Base-by-base conservation (phyloP, 2,797 vertebrate genomes). In the Schizopygopsis malacanthus region DNA sequence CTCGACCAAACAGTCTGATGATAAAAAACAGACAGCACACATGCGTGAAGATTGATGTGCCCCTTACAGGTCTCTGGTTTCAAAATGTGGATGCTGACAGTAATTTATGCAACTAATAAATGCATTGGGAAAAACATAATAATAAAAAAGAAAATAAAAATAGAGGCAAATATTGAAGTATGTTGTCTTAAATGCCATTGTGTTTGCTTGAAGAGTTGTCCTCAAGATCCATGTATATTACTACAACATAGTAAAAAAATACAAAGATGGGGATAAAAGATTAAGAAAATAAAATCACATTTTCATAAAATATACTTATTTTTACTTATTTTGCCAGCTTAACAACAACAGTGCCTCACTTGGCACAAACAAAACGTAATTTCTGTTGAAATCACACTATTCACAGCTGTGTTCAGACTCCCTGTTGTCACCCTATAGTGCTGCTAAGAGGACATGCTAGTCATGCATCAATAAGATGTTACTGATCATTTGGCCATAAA, bases 401-500 rank as follows among this genome's bases (percentile, higher is more conserved):
- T 59, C 61, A 59, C 75, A 84, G 82, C 83, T 84, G 83, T 78
- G 39, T 56, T 77, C 16, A 78, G 61, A 56, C 75, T 78, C 73
- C 75, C 75, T 84, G 75, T 77, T 78, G 83, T 69, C 45, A 43
- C 63, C 63, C 63, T 69, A 56, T 43, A 84, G 83, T 18, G 7
- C 63, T 45, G 63, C 75, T 78, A 50, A 39, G 47, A 52, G 61
- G 75, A 67, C 33, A 67, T 56, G 50, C 41, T 41, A 77, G 59
- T 84, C 61, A 77, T 78, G 75, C 61, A 56, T 77, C 73, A 69
- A 43, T 52, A 78, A 78, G 37, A 70, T 0, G 47, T 65, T 39
- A 83, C 71, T 83, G 71, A 83, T 83, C 82, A 76, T 83, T 83
- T 70, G 37, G 61, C 83, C 47, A 70, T 22, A 69, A 45, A 69